These are phyloP conservation scores for Chionodraco myersi DNA, from an alignment of 2,113 vertebrate species.

Conservation along the genomic window DNA sequence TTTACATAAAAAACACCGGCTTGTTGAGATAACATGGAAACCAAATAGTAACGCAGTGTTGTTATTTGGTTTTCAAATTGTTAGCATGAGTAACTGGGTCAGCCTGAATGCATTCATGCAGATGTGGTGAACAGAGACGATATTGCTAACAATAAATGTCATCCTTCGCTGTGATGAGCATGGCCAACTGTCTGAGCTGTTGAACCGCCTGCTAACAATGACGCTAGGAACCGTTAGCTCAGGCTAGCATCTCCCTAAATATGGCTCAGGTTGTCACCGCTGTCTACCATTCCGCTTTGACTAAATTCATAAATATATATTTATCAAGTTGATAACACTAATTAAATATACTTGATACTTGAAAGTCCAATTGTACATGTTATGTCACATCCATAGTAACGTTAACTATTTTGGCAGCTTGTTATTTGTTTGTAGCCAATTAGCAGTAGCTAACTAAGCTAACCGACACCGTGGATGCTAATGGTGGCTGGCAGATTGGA, in stretches of 20 bases:
- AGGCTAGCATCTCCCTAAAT: conserved; percentile 26
- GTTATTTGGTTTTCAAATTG: background rate
- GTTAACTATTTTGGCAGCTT: conserved; percentile 42
- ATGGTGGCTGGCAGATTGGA: conserved; percentile 39
- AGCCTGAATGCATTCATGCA: rapidly evolving
- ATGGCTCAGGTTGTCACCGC: background rate
- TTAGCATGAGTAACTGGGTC: background rate
- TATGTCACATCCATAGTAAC: background rate
- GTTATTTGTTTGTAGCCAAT: conserved; percentile 76
- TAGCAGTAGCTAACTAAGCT: conserved; percentile 57
- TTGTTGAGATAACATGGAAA: conserved; percentile 17
- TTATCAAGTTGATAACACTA: background rate
- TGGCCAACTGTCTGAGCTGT: conserved; percentile 20
- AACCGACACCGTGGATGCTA: conserved; percentile 20
- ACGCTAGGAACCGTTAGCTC: conserved; percentile 38
- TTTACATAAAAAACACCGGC: background rate
- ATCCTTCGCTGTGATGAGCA: background rate
- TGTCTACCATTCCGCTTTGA: background rate
- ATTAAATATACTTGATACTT: too few relatives aligned
- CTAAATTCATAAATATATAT: background rate
- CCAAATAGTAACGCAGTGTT: background rate
- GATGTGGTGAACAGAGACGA: background rate
- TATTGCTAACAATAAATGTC: conserved; percentile 10
- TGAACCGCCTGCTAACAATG: conserved; percentile 64
- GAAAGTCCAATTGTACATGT: background rate